Base-by-base conservation (phyloP, 2,797 vertebrate genomes). In the Sitta carolinensis region DNA sequence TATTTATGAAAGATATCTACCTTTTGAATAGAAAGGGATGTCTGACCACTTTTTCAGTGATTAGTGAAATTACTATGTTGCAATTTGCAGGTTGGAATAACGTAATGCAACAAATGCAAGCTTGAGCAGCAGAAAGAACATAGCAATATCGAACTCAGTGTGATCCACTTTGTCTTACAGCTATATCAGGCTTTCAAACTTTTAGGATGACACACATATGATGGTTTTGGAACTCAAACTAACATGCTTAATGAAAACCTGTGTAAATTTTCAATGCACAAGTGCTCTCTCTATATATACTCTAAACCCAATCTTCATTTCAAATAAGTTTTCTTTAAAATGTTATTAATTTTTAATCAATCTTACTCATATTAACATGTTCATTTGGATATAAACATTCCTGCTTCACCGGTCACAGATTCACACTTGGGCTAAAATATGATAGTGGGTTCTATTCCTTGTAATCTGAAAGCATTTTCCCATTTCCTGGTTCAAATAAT, bases 401-500 rank as follows among this genome's bases (percentile, higher is more conserved):
- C 14, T 67, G 30, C 12, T 70, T 68, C 52, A 47, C 14, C 42
- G 30, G 42, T 25, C 45, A 34, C 85, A 74, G 21, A 92, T 64
- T 61, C 74, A 76, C 16, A 27, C 4, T 19, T 50, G 2, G 13
- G 40, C 11, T 77, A 25, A 51, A 80, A 43, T 6, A 9, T 63
- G 54, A 32, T 9, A 51, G 30, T 20, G 15, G 72, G 40, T 73
- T 89, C 9, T 80, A 21, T 55, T 69, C 45, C 16, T 43, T 42
- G 54, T 83, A 85, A 72, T 61, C 26, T 61, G 5, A 50, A 47
- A 32, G 40, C 3, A 27, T 58, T 87, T 84, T 72, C 27, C 11
- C 30, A 4, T 72, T 97, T 76, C 36, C 42, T 74, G 7, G 42
- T 89, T 92, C 81, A 78, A 91, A 93, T 73, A 83, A 84, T 19